Conservation (phyloP, 2,797 vertebrate species). For the Pterois miles region DNA sequence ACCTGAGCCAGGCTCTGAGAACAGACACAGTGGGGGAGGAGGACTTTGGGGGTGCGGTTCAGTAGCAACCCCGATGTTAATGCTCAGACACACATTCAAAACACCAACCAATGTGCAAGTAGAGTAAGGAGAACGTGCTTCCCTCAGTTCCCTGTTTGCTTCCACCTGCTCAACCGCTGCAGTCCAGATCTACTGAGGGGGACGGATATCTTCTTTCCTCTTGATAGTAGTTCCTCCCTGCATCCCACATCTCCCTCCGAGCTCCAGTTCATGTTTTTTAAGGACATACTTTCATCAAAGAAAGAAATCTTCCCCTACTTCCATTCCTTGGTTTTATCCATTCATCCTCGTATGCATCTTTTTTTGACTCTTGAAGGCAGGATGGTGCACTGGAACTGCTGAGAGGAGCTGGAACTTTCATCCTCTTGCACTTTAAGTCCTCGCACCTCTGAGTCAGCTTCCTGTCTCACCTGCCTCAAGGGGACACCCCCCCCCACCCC, state of each 20-base stretch:
- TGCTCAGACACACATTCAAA: conserved; percentile 43
- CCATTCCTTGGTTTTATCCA: conserved; percentile 53
- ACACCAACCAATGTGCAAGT: conserved; percentile 49
- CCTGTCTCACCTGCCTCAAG: conserved; percentile 52
- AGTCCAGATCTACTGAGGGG: conserved; percentile 30
- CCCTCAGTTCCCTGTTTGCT: conserved; percentile 60
- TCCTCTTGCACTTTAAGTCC: conserved; percentile 81
- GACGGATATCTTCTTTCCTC: conserved; percentile 33
- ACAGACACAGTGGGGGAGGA: conserved; percentile 33
- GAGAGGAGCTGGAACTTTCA: conserved; percentile 70
- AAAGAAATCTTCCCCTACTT: conserved; percentile 44
- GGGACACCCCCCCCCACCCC: background rate
- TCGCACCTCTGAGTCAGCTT: conserved; percentile 55
- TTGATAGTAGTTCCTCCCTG: conserved; percentile 4
- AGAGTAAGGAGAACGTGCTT: conserved; percentile 53
- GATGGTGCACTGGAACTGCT: conserved; percentile 57
- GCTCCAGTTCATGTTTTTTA: conserved; percentile 53
- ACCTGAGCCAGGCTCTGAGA: conserved; percentile 66
- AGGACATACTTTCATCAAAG: conserved; percentile 43
- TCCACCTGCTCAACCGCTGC: conserved; percentile 60
- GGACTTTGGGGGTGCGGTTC: conserved; percentile 32
- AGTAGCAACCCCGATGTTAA: conserved; percentile 32
- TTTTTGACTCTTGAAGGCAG: conserved; percentile 40
- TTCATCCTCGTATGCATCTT: conserved; percentile 28
- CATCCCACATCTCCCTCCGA: conserved; percentile 53